Conservation (phyloP, 2,113 vertebrate genomes). For the Psilopsiagon aymara region DNA sequence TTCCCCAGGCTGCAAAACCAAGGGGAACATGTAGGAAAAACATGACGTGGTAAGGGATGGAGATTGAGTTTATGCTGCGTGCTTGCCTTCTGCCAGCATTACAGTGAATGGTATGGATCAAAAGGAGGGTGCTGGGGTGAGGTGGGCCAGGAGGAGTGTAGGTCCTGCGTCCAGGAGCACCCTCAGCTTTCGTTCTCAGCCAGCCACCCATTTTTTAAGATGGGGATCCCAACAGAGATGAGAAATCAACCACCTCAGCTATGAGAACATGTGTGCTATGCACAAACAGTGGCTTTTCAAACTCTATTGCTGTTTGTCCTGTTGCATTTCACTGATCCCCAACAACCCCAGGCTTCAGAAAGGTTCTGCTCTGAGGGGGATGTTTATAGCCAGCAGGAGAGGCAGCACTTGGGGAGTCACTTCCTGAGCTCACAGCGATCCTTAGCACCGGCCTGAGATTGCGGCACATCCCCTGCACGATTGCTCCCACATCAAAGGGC, state of each 20-base stretch:
- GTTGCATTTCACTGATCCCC: neutral
- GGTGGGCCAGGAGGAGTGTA: neutral
- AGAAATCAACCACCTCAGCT: neutral
- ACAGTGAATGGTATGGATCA: rapidly evolving
- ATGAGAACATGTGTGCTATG: neutral
- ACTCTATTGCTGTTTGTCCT: neutral
- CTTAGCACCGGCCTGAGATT: neutral
- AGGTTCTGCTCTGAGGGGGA: neutral
- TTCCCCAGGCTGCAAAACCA: neutral
- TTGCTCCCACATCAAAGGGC: conserved; percentile 33
- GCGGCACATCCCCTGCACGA: rapidly evolving
- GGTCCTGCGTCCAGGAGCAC: neutral
- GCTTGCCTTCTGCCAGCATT: neutral
- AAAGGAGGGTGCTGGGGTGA: neutral
- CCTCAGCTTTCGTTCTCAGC: neutral
- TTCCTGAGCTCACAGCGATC: neutral
- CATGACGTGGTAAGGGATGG: neutral
- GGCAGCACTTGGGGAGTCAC: neutral
- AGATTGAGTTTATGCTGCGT: neutral
- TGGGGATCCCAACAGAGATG: neutral
- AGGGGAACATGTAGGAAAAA: neutral
- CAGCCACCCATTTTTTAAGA: neutral
- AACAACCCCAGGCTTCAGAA: neutral
- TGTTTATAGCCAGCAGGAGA: neutral
- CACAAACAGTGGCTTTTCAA: neutral